Base-by-base conservation (phyloP, 2,888 invertebrate genomes). In the Cheilosia vernalis region DNA sequence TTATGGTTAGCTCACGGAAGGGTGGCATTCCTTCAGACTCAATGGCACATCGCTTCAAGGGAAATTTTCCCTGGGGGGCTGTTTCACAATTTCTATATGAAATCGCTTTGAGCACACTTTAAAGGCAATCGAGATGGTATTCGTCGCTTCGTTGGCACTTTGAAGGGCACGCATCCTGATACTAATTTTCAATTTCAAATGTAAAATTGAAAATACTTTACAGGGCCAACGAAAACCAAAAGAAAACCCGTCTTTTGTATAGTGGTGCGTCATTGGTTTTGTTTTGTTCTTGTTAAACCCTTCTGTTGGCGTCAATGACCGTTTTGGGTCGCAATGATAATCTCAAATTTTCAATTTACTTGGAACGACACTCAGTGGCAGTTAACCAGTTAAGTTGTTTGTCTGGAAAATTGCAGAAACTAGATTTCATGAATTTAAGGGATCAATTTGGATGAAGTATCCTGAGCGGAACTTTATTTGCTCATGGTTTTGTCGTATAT, bases 181-280 rank as follows among this genome's bases (percentile, higher is more conserved):
- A 78, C 67, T 82, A 72, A 82, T 82, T 82, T 82, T 72, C 78
- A 82, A 82, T 82, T 72, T 82, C 7, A 44, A 70, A 44, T 60
- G 60, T 27, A 42, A 82, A 77, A 81, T 81, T 64, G 70, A 77
- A 82, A 77, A 77, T 58, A 51, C 44, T 53, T 30, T 47, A 30
- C 17, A 49, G 51, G 24, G 58, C 51, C 51, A 77, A 44, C 37
- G n/a, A n/a, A n/a, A n/a, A n/a, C n/a, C 21, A 53, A 37, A 3
- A 40, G 51, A 27, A 27, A 27, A 27, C 27, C n/a, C n/a, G 21
- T 9, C 56, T 76, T 37, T 64, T 64, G 70, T 40, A 30, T 9
- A 19, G 70, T 66, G 66, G 74, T 49, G 27, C 6, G 47, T 49
- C 49, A n/a, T 56, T 69, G 44, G 21, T 69, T 56, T 21, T 42